Evolutionary conservation across 2,888 invertebrate species (phyloP).

Genomic region (Digitonthophagus gazella): DNA sequence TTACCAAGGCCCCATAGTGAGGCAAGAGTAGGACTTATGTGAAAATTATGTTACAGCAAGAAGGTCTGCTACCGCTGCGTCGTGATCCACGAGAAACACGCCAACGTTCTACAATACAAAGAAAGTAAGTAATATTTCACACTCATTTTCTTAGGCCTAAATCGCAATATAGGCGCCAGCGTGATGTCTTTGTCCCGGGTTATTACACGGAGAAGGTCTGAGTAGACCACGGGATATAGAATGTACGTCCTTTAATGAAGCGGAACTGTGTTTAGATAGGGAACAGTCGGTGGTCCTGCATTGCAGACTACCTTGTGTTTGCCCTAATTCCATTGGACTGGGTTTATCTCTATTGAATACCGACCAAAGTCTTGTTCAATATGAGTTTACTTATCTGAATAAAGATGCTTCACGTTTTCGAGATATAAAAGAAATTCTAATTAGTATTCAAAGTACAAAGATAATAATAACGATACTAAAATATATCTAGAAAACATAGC

Average conservation of each 20-base stretch:
- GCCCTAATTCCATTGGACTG: not conserved
- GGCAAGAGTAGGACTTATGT: constrained; percentile 21
- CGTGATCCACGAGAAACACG: constrained; percentile 93
- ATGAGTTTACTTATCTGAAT: not conserved
- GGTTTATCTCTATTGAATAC: not conserved
- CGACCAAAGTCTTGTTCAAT: not conserved
- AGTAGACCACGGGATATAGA: not conserved
- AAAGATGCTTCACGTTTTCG: too few relatives aligned
- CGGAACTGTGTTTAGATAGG: not conserved
- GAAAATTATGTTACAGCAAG: constrained; percentile 64
- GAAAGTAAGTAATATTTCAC: constrained; percentile 76
- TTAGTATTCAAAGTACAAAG: too few relatives aligned
- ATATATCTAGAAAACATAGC: too few relatives aligned
- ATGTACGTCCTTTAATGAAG: not conserved
- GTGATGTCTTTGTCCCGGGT: constrained; percentile 7
- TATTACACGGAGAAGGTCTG: constrained; percentile 1
- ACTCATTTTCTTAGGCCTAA: constrained; percentile 7
- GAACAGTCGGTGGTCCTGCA: not conserved
- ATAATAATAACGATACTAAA: too few relatives aligned
- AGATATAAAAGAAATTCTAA: too few relatives aligned
- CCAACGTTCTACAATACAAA: constrained; percentile 94
- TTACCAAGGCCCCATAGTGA: constrained; percentile 4
- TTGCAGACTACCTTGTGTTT: not conserved
- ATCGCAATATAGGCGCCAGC: constrained; percentile 9
- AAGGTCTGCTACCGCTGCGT: constrained; percentile 87